Base-by-base conservation (phyloP, 2,797 vertebrate species). In the Gouania willdenowi region DNA sequence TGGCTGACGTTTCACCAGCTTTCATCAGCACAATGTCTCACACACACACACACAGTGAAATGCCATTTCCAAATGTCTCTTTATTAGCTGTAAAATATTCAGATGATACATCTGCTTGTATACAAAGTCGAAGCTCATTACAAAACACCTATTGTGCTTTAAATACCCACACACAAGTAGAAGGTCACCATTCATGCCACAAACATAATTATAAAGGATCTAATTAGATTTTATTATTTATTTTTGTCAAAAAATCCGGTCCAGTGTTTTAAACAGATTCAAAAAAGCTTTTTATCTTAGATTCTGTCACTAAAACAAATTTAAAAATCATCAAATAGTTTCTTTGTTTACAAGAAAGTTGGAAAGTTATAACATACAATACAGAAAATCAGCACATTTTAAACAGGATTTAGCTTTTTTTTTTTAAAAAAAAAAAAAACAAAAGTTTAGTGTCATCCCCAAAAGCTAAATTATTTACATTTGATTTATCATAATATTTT, bases 11-110 rank as follows among this genome's bases (percentile, higher is more conserved):
- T 72, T 70, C 15, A 45, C 25, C 26, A 32, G 37, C 44, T 30
- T 18, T 43, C 6, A 11, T 16, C 18, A 45, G 12, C 14, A 21
- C 10, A 10, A 18, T 36, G 17, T 8, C 2, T 24, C 17, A 45
- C 0, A 0, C 21, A 8, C 21, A 4, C 21, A 8, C 21, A 22
- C 21, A 22, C 4, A 20, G 2, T n/a, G 14, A 15, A 38, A 40
- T 26, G 10, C 50, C 2, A 33, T 12, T 66, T 67, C 23, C 12
- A 57, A 30, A 44, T 56, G n/a, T 53, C 5, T 53, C 32, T 78
- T 85, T 82, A 85, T 84, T 84, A 29, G 26, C 13, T 55, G 10
- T 62, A 62, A 69, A 67, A 55, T 37, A 57, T 56, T 11, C 35
- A 49, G 10, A 75, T 42, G 16, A 63, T 44, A 58, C 32, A 71